phyloP scores from a whole-genome alignment of 2,113 vertebrate species.

The Connochaetes taurinus region DNA sequence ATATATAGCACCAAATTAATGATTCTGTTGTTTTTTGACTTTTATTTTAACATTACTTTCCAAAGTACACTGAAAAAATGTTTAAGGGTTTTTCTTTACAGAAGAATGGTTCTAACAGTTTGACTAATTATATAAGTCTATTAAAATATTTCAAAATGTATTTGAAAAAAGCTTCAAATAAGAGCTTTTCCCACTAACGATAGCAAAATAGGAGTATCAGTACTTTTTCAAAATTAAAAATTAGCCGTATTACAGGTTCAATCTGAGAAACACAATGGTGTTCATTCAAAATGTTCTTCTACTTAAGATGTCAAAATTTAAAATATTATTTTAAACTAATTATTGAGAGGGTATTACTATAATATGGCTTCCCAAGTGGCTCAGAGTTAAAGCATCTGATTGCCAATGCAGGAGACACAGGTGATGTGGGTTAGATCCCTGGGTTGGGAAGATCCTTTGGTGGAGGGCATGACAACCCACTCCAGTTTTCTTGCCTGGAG shows the following conservation, averaged over 20 bases:
- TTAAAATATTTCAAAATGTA: neutral
- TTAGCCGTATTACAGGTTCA: neutral
- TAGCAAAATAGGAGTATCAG: neutral
- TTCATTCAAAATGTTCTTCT: neutral
- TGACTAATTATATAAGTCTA: neutral
- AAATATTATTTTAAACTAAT: neutral
- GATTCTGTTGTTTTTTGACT: neutral
- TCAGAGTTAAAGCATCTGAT: neutral
- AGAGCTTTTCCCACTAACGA: neutral
- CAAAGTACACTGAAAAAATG: neutral
- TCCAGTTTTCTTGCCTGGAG: neutral
- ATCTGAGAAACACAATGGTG: neutral
- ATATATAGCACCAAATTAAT: neutral
- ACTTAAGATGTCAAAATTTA: neutral
- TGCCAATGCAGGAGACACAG: neutral
- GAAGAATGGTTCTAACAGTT: neutral
- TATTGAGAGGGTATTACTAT: neutral
- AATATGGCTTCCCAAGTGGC: neutral
- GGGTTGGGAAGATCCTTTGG: neutral
- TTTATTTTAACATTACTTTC: slow-evolving; percentile 9
- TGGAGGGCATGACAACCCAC: neutral
- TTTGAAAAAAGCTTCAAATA: neutral
- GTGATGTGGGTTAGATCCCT: accelerated
- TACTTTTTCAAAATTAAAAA: neutral
- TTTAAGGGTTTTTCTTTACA: neutral